Evolutionary conservation across 2,797 vertebrate species (phyloP).

Genomic region (Chlorospingus flavigularis): DNA sequence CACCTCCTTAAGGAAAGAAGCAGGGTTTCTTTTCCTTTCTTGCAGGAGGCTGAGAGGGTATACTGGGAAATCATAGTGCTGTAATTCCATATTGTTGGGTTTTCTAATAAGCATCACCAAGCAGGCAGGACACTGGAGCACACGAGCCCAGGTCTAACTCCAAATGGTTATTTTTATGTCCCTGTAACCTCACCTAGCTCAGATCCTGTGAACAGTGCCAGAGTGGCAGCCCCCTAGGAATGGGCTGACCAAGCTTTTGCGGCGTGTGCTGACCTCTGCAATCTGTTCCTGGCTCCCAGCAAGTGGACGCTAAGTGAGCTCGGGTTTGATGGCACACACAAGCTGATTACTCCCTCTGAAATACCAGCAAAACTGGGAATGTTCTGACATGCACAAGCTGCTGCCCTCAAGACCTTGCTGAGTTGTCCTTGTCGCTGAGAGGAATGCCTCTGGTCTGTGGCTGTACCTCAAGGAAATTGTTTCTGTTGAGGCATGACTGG

Average conservation of each 20-base stretch:
- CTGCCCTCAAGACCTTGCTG: neutral
- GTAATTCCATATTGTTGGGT: neutral
- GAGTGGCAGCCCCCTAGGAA: conserved; percentile 37
- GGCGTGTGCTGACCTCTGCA: conserved; percentile 4
- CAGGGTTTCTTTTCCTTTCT: neutral
- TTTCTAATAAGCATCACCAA: neutral
- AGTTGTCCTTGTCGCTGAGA: neutral
- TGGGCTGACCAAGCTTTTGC: conserved; percentile 33
- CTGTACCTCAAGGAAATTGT: neutral
- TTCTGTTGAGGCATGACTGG: neutral
- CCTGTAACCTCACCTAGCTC: conserved; percentile 17
- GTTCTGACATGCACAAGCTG: neutral
- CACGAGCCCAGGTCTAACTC: neutral
- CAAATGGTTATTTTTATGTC: conserved; percentile 9
- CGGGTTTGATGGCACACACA: neutral
- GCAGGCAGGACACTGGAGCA: neutral
- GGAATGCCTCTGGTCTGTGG: neutral
- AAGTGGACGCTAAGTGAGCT: neutral
- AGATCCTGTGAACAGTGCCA: neutral
- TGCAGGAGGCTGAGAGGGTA: neutral
- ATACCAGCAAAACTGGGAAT: neutral
- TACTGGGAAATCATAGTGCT: neutral
- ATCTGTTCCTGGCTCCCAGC: neutral
- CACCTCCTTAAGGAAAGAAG: neutral
- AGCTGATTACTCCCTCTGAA: neutral